Base-by-base conservation (phyloP, 2,888 invertebrate species). In the Cancer borealis region DNA sequence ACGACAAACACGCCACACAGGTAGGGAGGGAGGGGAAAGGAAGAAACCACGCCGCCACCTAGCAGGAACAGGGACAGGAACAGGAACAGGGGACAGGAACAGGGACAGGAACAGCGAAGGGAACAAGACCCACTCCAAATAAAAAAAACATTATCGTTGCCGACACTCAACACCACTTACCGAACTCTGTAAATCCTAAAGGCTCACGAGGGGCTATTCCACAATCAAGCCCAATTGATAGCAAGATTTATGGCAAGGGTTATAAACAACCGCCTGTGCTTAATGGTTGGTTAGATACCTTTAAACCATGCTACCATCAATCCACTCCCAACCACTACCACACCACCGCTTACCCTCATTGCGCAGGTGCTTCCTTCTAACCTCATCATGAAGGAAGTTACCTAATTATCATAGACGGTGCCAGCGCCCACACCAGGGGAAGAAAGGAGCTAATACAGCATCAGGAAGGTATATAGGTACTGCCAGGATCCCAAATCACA, bases 181-280 rank as follows among this genome's bases (percentile, higher is more conserved):
- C 79, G n/a, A 30, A 14, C 79, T 79, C 26, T 21, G 30, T 79
- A 79, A 79, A 79, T 79, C 79, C 79, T 30, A n/a, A 30, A 30
- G 30, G 79, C 79, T 79, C 79, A 30, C 79, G 30, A 79, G 79
- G 79, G 79, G 21, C 79, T 14, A 79, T 79, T 79, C 26, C 26
- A 30, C 79, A 79, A n/a, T 26, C 79, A 79, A 30, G 30, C 79
- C 79, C 79, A 79, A 30, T 79, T 79, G 79, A 79, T 79, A 30
- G 79, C 30, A 30, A 79, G 79, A 79, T 79, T 79, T 79, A 30
- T 26, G 79, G 30, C 79, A 12, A 79, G 79, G 79, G 79, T 79
- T 30, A 79, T 79, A 30, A 79, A 79, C 79, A 14, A 30, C 5
- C 30, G 30, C 10, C 30, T 10, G 79, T 79, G 30, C 79, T 30